Conservation (phyloP, 2,888 invertebrate genomes). For the Cacoxenus indagator region DNA sequence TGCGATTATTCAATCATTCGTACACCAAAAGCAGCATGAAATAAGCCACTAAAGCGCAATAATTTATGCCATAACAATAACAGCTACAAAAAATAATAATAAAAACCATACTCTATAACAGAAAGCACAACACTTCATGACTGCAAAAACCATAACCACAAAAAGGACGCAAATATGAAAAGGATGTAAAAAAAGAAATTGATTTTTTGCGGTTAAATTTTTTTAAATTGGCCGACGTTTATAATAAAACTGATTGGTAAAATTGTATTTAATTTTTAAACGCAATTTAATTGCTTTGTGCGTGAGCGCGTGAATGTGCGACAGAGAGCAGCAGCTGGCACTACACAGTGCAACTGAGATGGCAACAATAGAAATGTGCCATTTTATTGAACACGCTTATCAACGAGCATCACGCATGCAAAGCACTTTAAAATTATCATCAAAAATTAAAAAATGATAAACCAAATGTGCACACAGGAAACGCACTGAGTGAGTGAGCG, state of each 20-base stretch:
- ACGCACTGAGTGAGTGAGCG: no score
- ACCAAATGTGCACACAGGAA: slow-evolving; percentile 11
- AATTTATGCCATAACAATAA: slow-evolving; percentile 32
- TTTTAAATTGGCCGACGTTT: slow-evolving; percentile 34
- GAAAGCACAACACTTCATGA: not conserved
- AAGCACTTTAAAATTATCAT: slow-evolving; percentile 57
- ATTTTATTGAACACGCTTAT: slow-evolving; percentile 42
- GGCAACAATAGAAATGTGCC: not conserved
- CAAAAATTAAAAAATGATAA: slow-evolving; percentile 45
- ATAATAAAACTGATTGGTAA: slow-evolving; percentile 17
- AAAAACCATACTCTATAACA: not conserved
- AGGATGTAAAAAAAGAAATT: not conserved
- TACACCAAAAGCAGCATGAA: not conserved
- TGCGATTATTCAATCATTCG: slow-evolving; percentile 34
- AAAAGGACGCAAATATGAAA: not conserved
- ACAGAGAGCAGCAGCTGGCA: not conserved
- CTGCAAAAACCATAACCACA: not conserved
- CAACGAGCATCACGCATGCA: slow-evolving; percentile 54
- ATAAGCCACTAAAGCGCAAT: slow-evolving; percentile 25
- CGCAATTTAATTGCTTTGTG: slow-evolving; percentile 50
- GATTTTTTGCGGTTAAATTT: slow-evolving; percentile 17
- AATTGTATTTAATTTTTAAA: slow-evolving; percentile 41
- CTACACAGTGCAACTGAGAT: not conserved
- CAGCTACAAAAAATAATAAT: slow-evolving; percentile 22
- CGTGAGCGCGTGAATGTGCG: not conserved